Evolutionary conservation across 2,113 vertebrate genomes (phyloP).

Genomic region (Platanista minor): DNA sequence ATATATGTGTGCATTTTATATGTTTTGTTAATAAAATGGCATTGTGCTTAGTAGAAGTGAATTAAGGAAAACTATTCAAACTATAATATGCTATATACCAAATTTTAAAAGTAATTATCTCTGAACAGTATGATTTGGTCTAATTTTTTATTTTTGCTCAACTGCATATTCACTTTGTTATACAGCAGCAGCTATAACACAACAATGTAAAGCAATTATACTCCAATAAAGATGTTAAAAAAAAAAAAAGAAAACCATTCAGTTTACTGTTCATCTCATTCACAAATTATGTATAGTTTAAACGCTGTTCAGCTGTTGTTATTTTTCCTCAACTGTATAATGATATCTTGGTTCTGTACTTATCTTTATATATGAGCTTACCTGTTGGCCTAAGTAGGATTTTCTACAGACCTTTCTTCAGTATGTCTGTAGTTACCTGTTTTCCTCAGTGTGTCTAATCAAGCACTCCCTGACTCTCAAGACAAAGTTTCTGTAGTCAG

Average conservation of each 20-base stretch:
- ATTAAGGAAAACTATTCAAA: too few relatives aligned
- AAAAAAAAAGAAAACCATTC: not conserved
- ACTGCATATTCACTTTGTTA: not conserved
- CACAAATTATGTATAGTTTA: not conserved
- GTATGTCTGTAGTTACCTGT: not conserved
- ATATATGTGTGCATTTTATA: too few relatives aligned
- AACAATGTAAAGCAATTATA: too few relatives aligned
- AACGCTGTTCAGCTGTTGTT: not conserved
- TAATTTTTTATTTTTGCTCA: slow-evolving; percentile 25
- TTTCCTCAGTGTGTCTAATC: not conserved
- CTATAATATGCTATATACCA: not conserved
- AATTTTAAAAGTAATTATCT: not conserved
- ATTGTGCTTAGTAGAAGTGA: too few relatives aligned
- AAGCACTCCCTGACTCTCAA: not conserved
- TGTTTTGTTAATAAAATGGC: too few relatives aligned
- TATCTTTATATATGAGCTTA: not conserved
- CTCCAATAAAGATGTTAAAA: too few relatives aligned
- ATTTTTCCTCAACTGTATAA: not conserved
- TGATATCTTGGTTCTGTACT: not conserved
- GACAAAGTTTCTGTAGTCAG: not conserved
- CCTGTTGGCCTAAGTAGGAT: not conserved
- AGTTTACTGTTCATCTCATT: not conserved
- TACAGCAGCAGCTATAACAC: too few relatives aligned
- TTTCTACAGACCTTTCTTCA: not conserved
- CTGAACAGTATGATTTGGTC: not conserved